Evolutionary conservation across 1,140 invertebrate genomes (phyloP).

Genomic region (Brachionus rubens): DNA sequence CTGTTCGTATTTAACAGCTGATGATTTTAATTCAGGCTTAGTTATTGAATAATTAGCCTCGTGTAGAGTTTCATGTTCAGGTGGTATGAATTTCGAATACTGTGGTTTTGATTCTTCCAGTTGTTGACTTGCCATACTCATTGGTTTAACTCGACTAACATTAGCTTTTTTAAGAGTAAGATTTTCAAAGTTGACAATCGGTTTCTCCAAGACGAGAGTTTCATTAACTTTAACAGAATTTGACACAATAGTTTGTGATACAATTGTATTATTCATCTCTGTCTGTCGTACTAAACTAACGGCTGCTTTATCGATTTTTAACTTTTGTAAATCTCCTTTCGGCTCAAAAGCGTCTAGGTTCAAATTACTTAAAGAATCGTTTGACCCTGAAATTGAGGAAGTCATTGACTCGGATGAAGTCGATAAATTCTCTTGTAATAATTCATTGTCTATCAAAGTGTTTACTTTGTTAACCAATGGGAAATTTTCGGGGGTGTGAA

Average conservation of each 20-base stretch:
- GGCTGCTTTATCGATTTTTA: background rate
- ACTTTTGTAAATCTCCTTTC: background rate
- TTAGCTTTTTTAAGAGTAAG: background rate
- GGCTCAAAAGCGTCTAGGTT: slow-evolving; percentile 27
- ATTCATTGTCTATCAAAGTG: background rate
- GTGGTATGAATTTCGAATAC: slow-evolving; percentile 2
- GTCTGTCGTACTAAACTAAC: background rate
- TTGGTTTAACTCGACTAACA: slow-evolving; percentile 6
- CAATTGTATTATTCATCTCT: background rate
- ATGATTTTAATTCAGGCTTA: background rate
- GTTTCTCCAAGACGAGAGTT: background rate
- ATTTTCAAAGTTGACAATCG: background rate
- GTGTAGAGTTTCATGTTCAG: background rate
- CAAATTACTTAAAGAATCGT: slow-evolving; percentile 11
- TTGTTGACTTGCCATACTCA: background rate
- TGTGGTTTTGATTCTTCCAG: background rate
- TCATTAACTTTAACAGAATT: background rate
- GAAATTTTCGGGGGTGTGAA: background rate
- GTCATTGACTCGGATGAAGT: background rate
- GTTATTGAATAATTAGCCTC: background rate
- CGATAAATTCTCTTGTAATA: background rate
- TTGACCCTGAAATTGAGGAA: background rate
- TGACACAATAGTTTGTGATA: background rate
- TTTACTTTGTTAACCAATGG: background rate
- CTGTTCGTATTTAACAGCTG: background rate